These are phyloP conservation scores for Heterodera filipjevi DNA, from an alignment of 2,888 invertebrate genomes.

Conservation along the genomic window DNA sequence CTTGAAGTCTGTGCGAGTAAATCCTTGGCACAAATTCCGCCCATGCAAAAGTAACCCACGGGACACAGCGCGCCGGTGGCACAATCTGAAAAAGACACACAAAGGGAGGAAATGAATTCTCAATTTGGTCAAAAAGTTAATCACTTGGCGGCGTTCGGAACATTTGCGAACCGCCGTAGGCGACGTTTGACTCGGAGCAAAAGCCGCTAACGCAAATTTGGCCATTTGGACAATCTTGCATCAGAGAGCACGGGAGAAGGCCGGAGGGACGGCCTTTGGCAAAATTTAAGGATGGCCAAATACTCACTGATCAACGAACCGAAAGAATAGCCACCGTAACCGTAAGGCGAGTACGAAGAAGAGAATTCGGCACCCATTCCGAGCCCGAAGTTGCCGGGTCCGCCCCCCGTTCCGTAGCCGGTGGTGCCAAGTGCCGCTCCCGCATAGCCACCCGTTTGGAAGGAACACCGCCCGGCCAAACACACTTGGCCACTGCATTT, in stretches of 20 bases:
- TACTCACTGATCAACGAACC: constrained; percentile 15
- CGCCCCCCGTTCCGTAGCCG: constrained; percentile 18
- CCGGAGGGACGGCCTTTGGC: constrained; percentile 41
- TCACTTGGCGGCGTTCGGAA: constrained; percentile 47
- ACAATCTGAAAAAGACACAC: constrained; percentile 50
- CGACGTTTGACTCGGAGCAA: constrained; percentile 60
- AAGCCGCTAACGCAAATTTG: constrained; percentile 63
- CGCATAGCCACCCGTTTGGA: constrained; percentile 33
- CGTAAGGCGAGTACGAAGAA: constrained; percentile 27
- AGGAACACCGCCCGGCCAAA: constrained; percentile 43
- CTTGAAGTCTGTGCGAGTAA: constrained; percentile 50
- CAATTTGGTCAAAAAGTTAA: background rate
- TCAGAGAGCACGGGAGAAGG: constrained; percentile 55
- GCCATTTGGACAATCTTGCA: constrained; percentile 62
- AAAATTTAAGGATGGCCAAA: background rate
- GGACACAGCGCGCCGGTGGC: constrained; percentile 63
- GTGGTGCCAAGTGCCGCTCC: background rate
- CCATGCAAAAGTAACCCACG: constrained; percentile 60
- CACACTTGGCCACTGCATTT: constrained; percentile 44
- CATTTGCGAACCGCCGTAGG: constrained; percentile 56
- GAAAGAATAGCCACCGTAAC: constrained; percentile 6
- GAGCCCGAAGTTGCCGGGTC: background rate
- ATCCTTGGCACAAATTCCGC: constrained; percentile 58
- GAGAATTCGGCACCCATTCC: constrained; percentile 1
- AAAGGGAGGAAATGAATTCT: background rate